These are phyloP conservation scores for Caenorhabditis inopinata DNA, from an alignment of 1,140 invertebrate species.

Conservation along the genomic window DNA sequence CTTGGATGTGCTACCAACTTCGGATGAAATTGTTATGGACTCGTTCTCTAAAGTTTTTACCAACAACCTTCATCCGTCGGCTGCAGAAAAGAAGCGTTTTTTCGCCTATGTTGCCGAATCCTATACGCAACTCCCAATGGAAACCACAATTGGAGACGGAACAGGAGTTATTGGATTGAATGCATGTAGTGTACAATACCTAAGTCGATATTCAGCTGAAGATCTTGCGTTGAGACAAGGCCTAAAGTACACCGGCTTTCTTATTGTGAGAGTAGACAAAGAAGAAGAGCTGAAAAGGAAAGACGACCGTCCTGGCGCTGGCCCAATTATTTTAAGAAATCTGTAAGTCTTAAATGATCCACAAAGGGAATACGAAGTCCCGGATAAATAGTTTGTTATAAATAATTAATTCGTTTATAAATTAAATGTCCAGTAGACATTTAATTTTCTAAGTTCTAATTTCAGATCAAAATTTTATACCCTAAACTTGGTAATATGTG, in stretches of 20 bases:
- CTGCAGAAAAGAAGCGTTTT: constrained; percentile 50
- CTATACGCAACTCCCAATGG: constrained; percentile 55
- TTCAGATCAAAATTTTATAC: too few species aligned
- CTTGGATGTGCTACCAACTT: constrained; percentile 52
- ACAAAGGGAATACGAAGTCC: too few species aligned
- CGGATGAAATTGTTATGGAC: constrained; percentile 58
- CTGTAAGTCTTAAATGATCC: background rate
- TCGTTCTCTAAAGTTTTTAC: constrained; percentile 56
- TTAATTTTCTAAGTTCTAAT: too few species aligned
- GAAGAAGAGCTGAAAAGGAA: constrained; percentile 25
- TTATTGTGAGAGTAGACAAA: constrained; percentile 63
- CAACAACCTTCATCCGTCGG: constrained; percentile 57
- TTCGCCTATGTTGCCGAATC: constrained; percentile 66
- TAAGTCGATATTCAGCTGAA: constrained; percentile 58
- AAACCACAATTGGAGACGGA: constrained; percentile 61
- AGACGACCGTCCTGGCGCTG: background rate
- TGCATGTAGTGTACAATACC: constrained; percentile 62
- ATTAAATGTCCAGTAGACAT: too few species aligned
- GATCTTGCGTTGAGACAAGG: constrained; percentile 57
- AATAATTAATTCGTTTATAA: too few species aligned
- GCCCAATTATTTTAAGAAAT: background rate
- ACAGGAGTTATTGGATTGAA: constrained; percentile 46
- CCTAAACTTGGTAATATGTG: too few species aligned
- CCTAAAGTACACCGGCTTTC: constrained; percentile 64
- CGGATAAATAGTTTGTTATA: too few species aligned